Evolutionary conservation across 1,140 invertebrate species (phyloP).

Genomic region (Scaptodrosophila lebanonensis): DNA sequence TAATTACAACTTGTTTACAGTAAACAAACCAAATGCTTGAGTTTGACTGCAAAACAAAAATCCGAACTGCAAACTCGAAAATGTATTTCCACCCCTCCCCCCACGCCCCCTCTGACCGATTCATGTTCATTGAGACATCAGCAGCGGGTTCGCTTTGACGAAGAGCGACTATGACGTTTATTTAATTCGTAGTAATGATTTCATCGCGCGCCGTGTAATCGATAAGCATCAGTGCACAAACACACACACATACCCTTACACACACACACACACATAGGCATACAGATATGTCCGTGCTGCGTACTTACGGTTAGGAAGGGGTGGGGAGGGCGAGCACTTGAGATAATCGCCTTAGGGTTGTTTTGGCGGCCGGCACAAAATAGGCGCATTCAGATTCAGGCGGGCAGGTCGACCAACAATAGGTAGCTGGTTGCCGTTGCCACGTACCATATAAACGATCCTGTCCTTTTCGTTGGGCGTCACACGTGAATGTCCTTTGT

Average conservation of each 20-base stretch:
- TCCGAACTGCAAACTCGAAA: background rate
- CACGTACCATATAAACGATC: conserved; percentile 62
- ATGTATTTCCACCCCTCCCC: conserved; percentile 10
- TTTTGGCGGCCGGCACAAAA: conserved; percentile 37
- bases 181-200: conserved; percentile 77
- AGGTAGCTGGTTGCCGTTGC: conserved; percentile 29
- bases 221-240: conserved; percentile 65
- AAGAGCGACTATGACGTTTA: conserved; percentile 73
- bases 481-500: conserved; percentile 29
- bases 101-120: background rate
- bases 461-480: conserved; percentile 57
- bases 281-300: conserved; percentile 10
- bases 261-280: background rate
- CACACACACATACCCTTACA: conserved; percentile 13
- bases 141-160: conserved; percentile 55
- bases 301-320: conserved; percentile 31
- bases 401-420: conserved; percentile 18
- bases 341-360: conserved; percentile 76
- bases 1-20: conserved; percentile 57
- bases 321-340: conserved; percentile 52
- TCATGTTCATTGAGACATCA: conserved; percentile 61
- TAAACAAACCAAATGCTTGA: conserved; percentile 33
- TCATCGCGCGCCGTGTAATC: conserved; percentile 71
- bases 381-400: background rate
- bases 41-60: conserved; percentile 12